phyloP scores from a whole-genome alignment of 35 echinoderm and acorn worm genomes.

The Ophiothrix spiculata region DNA sequence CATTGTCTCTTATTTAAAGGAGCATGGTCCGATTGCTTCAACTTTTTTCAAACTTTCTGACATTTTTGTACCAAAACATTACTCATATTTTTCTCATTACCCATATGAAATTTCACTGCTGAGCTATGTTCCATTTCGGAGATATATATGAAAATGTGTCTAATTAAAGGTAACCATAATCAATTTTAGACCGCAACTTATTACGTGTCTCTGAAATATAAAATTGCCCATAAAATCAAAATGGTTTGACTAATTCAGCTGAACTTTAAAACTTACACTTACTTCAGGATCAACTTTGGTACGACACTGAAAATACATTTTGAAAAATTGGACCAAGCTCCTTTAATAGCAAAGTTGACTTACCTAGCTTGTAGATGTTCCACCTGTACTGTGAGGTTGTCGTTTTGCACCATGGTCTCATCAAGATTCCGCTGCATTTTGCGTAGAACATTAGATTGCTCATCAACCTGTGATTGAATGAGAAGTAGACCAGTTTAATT shows the following conservation, averaged over 20 bases:
- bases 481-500: not conserved
- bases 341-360: not conserved
- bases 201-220: not conserved
- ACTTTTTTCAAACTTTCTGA: too few species aligned
- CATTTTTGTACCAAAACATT: too few species aligned
- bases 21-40: too few species aligned
- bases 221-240: too few species aligned
- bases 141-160: too few species aligned
- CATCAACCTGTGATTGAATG: conserved; percentile 63
- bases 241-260: too few species aligned
- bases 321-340: not conserved
- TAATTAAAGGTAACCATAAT: not conserved
- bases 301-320: not conserved
- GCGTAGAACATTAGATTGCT: conserved; percentile 57
- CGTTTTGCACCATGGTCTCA: conserved; percentile 64
- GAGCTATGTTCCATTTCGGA: too few species aligned
- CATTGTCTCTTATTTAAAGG: too few species aligned
- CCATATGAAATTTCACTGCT: too few species aligned
- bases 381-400: conserved; percentile 60
- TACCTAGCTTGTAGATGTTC: conserved; percentile 78
- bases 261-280: not conserved
- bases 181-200: not conserved
- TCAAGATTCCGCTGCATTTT: conserved; percentile 69
- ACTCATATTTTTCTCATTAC: too few species aligned
- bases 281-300: not conserved